These are phyloP conservation scores for Lottia scabra DNA, from an alignment of 2,888 invertebrate species.

Conservation along the genomic window DNA sequence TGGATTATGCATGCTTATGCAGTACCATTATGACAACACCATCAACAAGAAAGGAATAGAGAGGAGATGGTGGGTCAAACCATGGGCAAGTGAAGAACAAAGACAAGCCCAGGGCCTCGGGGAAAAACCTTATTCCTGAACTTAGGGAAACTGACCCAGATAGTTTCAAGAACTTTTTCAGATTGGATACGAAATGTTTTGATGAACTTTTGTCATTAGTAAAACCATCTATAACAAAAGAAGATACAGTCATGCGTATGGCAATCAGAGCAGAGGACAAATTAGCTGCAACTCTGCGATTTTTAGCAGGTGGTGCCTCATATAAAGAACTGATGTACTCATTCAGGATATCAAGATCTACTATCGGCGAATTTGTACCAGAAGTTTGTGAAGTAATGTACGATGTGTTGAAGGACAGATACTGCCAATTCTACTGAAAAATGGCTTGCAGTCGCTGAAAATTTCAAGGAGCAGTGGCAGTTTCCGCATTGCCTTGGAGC, in stretches of 20 bases:
- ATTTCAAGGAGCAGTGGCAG: slow-evolving; percentile 7
- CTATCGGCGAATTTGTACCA: slow-evolving; percentile 17
- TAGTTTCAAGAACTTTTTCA: too few relatives aligned
- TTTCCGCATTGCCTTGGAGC: slow-evolving; percentile 5
- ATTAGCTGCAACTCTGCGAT: background rate
- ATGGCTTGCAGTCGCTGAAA: background rate
- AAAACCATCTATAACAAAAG: too few relatives aligned
- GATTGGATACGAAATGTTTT: too few relatives aligned
- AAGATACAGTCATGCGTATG: background rate
- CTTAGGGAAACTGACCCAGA: too few relatives aligned
- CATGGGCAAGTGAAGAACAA: too few relatives aligned
- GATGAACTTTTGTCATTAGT: too few relatives aligned
- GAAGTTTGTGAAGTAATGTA: slow-evolving; percentile 15
- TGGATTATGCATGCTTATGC: too few relatives aligned
- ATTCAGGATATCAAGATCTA: slow-evolving; percentile 20
- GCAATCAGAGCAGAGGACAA: background rate
- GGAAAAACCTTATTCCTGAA: too few relatives aligned
- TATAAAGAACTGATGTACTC: slow-evolving; percentile 15
- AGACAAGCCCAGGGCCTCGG: too few relatives aligned
- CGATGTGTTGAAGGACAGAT: slow-evolving; percentile 5
- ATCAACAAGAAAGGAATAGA: too few relatives aligned
- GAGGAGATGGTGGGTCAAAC: too few relatives aligned
- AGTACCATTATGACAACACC: too few relatives aligned
- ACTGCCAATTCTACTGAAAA: slow-evolving; percentile 6
- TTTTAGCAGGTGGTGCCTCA: slow-evolving; percentile 8